Evolutionary conservation across 2,797 vertebrate genomes (phyloP), one percentile per base, ranked within the genome.

Genomic region (Vireo griseus): DNA sequence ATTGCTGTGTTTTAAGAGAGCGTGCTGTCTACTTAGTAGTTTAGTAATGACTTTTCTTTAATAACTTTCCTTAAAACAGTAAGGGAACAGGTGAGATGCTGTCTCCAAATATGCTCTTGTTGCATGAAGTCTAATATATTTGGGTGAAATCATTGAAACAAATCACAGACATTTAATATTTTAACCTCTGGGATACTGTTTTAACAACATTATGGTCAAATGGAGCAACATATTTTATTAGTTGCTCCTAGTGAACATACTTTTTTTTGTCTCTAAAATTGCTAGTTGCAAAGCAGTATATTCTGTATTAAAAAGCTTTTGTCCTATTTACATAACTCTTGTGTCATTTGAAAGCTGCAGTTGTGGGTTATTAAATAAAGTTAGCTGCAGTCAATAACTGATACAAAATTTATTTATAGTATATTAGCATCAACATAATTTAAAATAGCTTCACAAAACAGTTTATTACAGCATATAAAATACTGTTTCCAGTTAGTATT

Each of bases 1-100:
- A 5, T 22, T 67, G 11, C 77, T 47, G 24, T 18, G 12, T 12
- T 84, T 45, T n/a, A 54, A 33, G 35, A 74, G n/a, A 31, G 8
- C 0, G 0, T 47, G 57, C 10, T 3, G 1, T 51, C 58, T 57
- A 7, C 29, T 51, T 47, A 29, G 18, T 48, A 3, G 42, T 33
- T 79, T 72, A 39, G 5, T 39, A 39, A 39, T 39, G 37, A 39
- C 37, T 39, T 39, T 39, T 35, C 16, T 63, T 51, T 33, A 67
- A 16, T 52, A 33, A 18, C 10, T 39, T 71, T 8, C 14, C 24
- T 69, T 67, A 66, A 35, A 88, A 28, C 28, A 35, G 10, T 18
- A 21, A 33, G 16, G n/a, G 55, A 35, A 35, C 33, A 25, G 10
- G 11, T 33, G 69, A 84, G 6, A 5, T 50, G 17, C 42, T 66